Conservation (phyloP, 2,888 invertebrate genomes). For the Hirtodrosophila histrioides region DNA sequence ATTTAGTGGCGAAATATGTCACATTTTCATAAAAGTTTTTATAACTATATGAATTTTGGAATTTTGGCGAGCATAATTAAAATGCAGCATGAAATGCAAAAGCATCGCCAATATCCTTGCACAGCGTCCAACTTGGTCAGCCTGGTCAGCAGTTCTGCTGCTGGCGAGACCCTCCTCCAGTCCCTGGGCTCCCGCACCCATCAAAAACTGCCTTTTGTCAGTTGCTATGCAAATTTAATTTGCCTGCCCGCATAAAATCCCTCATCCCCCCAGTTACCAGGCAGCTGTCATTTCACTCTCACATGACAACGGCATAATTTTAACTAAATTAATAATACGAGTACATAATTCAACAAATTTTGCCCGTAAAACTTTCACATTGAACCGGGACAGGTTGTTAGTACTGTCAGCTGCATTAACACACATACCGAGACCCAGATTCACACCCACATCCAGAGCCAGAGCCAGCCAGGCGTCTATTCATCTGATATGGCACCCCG, state of each 20-base stretch:
- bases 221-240: conserved; percentile 50
- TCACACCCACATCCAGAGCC: no score
- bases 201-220: not conserved
- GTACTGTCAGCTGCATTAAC: conserved; percentile 30
- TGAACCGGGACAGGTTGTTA: not conserved
- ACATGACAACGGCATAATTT: conserved; percentile 50
- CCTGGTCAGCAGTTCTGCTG: conserved; percentile 41
- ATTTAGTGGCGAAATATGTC: no score
- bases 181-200: not conserved
- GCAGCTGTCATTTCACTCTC: conserved; percentile 22
- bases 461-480: conserved; percentile 8
- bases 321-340: conserved; percentile 49
- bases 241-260: conserved; percentile 35
- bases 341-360: conserved; percentile 47
- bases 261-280: not conserved
- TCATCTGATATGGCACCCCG: conserved; percentile 14
- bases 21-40: not conserved
- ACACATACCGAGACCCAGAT: conserved; percentile 4
- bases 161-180: not conserved
- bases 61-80: conserved; percentile 33
- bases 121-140: conserved; percentile 20
- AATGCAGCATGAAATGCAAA: conserved; percentile 32
- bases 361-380: conserved; percentile 13
- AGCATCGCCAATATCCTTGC: conserved; percentile 37
- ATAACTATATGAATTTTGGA: conserved; percentile 10